Percentiles rank a stretch among this genome's conserved stretches.
These are phyloP conservation scores for Cybosia mesomella DNA, from an alignment of 2,888 invertebrate genomes.

Conservation along the genomic window DNA sequence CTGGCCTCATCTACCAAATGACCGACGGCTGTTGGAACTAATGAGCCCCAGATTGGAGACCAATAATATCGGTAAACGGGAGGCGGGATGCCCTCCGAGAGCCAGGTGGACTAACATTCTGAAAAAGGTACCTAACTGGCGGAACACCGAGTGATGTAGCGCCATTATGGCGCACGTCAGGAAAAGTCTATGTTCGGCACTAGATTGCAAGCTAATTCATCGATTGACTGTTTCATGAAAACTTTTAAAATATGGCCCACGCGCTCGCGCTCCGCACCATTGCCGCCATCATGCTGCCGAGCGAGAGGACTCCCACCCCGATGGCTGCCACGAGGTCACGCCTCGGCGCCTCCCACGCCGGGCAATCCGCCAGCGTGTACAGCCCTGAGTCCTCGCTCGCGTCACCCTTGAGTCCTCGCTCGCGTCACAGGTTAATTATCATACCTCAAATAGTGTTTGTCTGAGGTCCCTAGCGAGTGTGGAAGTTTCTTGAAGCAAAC, in stretches of 20 bases:
- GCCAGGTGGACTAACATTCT: not conserved
- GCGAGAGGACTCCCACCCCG: no score
- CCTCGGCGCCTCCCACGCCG: no score
- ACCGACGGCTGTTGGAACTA: no score
- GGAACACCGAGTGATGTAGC: not conserved
- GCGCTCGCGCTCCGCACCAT: no score
- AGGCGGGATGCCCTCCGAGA: not conserved
- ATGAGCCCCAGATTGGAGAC: not conserved
- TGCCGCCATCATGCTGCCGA: no score
- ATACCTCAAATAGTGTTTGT: slow-evolving; percentile 93
- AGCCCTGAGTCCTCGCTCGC: no score
- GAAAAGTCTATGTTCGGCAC: not conserved
- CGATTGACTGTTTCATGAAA: not conserved
- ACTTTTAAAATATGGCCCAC: not conserved
- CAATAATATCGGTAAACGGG: no score
- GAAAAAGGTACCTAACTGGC: no score
- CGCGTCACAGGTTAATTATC: not conserved
- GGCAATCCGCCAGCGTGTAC: no score
- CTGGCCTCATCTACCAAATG: not conserved
- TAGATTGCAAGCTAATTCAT: not conserved
- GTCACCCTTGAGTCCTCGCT: no score
- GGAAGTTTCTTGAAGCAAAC: slow-evolving; percentile 96
- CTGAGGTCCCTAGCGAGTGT: slow-evolving; percentile 95
- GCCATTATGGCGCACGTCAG: not conserved
- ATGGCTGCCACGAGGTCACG: no score